Evolutionary conservation across 1,140 invertebrate genomes (phyloP).

Genomic region (Lordiphosa mommai): DNA sequence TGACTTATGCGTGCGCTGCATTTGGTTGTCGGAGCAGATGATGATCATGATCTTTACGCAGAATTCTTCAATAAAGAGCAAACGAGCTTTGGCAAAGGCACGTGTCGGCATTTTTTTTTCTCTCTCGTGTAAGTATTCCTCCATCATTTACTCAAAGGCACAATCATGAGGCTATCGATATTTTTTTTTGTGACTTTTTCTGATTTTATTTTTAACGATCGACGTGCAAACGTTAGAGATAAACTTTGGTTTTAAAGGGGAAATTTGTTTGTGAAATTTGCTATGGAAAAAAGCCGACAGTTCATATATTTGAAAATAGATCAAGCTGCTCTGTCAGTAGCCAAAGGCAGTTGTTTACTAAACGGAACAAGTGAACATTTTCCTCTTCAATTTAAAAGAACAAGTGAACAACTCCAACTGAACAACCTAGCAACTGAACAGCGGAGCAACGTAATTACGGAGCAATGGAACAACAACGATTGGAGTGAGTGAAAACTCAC

Average conservation of each 20-base stretch:
- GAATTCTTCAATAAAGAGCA: constrained; percentile 29
- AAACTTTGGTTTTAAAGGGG: not conserved
- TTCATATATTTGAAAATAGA: too few relatives aligned
- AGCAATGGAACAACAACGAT: too few relatives aligned
- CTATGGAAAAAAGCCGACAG: too few relatives aligned
- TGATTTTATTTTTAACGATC: constrained; percentile 24
- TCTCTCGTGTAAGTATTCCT: constrained; percentile 7
- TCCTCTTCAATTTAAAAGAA: too few relatives aligned
- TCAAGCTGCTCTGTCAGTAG: too few relatives aligned
- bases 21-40: constrained; percentile 18
- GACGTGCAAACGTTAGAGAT: constrained; percentile 31
- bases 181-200: constrained; percentile 13
- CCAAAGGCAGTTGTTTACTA: too few relatives aligned
- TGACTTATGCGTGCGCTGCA: constrained; percentile 71
- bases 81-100: constrained; percentile 54
- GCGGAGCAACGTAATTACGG: too few relatives aligned
- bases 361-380: too few relatives aligned
- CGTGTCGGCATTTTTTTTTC: constrained; percentile 58
- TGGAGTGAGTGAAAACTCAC: too few relatives aligned
- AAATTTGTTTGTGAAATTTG: not conserved
- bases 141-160: too few relatives aligned
- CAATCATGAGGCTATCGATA: constrained; percentile 46
- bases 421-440: too few relatives aligned
- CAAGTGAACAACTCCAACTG: too few relatives aligned
- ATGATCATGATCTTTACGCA: constrained; percentile 66